A percentile compares a stretch with the other conserved stretches of the same genome.
These are phyloP conservation scores for Axea sp. DNA, from an alignment of 2,888 invertebrate genomes.

Conservation along the genomic window DNA sequence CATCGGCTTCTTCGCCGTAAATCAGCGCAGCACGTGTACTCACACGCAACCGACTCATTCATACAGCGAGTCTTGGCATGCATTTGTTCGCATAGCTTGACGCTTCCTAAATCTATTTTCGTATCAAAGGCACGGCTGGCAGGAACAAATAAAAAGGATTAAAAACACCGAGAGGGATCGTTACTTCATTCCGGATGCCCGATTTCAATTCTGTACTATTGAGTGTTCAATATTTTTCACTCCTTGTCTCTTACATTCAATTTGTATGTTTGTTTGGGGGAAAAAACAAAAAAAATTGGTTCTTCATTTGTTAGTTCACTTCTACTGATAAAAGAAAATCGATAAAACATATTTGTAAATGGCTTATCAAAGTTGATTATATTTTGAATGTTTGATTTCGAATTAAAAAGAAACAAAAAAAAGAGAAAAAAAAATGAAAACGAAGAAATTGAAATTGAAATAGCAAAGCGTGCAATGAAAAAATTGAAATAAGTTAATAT, in stretches of 20 bases:
- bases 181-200: slow-evolving; percentile 40
- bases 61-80: slow-evolving; percentile 75
- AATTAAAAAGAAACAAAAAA: too few species aligned
- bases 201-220: slow-evolving; percentile 31
- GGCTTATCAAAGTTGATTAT: too few species aligned
- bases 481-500: too few species aligned
- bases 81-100: slow-evolving; percentile 70
- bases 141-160: slow-evolving; percentile 37
- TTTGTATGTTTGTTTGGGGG: slow-evolving; percentile 20
- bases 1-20: slow-evolving; percentile 68
- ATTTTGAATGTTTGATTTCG: too few species aligned
- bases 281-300: too few species aligned
- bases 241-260: slow-evolving; percentile 71
- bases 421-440: too few species aligned
- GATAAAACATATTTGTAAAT: too few species aligned
- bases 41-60: slow-evolving; percentile 75
- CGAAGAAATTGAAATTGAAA: too few species aligned
- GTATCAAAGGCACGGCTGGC: slow-evolving; percentile 67
- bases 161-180: slow-evolving; percentile 39
- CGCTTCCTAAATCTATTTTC: slow-evolving; percentile 75
- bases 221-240: slow-evolving; percentile 1
- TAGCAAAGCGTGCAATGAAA: too few species aligned
- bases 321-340: too few species aligned
- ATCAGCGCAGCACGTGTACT: slow-evolving; percentile 75
- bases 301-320: too few species aligned